A percentile compares a stretch with the other conserved stretches of the same genome.
Evolutionary conservation across 2,888 invertebrate genomes (phyloP).

Genomic region (Eilema sororculum): DNA sequence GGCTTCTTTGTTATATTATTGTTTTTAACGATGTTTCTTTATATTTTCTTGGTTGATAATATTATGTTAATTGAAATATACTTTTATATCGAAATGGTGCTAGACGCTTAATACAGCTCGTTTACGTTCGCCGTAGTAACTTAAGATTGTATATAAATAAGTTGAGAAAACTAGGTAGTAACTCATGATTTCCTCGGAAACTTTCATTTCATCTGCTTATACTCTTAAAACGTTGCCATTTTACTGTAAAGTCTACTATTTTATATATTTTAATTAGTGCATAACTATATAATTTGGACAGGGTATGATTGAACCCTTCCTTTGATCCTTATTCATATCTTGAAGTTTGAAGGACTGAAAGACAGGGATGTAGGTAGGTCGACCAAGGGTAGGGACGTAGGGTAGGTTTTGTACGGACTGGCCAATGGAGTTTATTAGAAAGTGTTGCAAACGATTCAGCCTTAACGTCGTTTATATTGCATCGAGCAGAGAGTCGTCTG

Average conservation of each 20-base stretch:
- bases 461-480: slow-evolving; percentile 34
- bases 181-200: slow-evolving; percentile 44
- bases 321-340: slow-evolving; percentile 73
- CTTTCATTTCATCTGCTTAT: slow-evolving; percentile 64
- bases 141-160: slow-evolving; percentile 71
- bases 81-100: slow-evolving; percentile 85
- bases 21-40: slow-evolving; percentile 69
- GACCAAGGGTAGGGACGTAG: slow-evolving; percentile 69
- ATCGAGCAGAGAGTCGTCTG: slow-evolving; percentile 23
- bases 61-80: slow-evolving; percentile 81
- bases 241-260: slow-evolving; percentile 52
- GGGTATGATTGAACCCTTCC: slow-evolving; percentile 71
- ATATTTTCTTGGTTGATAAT: slow-evolving; percentile 81
- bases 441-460: slow-evolving; percentile 60
- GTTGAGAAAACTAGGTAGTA: slow-evolving; percentile 55
- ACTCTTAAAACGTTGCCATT: slow-evolving; percentile 75
- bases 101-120: slow-evolving; percentile 80
- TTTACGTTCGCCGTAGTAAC: slow-evolving; percentile 75
- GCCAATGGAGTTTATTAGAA: slow-evolving; percentile 73
- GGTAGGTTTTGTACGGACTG: slow-evolving; percentile 81
- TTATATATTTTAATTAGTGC: slow-evolving; percentile 55
- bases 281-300: slow-evolving; percentile 71
- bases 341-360: slow-evolving; percentile 76
- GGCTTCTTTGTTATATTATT: slow-evolving; percentile 70
- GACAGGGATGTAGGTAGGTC: slow-evolving; percentile 81